Base-by-base conservation (phyloP, 2,888 invertebrate genomes). In the Crossocerus cetratus region DNA sequence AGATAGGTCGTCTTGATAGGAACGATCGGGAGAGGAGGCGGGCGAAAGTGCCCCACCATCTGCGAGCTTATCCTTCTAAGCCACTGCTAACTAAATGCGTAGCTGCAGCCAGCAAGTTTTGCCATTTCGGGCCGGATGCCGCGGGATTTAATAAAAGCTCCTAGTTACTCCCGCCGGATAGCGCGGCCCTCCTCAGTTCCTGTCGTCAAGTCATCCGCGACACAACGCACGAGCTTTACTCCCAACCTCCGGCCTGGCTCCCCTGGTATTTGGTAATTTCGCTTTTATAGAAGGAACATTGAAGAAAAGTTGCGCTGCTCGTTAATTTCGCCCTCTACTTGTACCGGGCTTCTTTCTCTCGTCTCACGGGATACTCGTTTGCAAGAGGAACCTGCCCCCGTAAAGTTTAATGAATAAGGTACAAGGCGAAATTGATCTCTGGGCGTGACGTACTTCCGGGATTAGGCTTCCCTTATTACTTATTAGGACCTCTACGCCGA, bases 91-190 rank as follows among this genome's bases (percentile, higher is more conserved):
- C 76, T 82, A 83, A 85, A 84, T 82, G 81, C 74, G 67, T 59
- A 57, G 58, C 62, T 66, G 77, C 74, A 69, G 71, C 73, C 69
- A 55, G 69, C 73, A 87, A 88, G 85, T 87, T 88, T 87, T 82
- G 83, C 84, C 86, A 84, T 87, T 84, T 80, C 73, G 79, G 62
- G 32, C n/a, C n/a, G 83, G 81, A 82, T 83, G 78, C 83, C 69
- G 64, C 77, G 75, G 75, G 84, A 87, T 87, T 87, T 87, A 86
- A 88, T 88, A 86, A 87, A 84, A 84, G 82, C 82, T 42, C 53
- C 62, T 69, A 69, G 80, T 64, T 72, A 73, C 70, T 77, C 61
- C 72, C 55, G 55, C n/a, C n/a, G n/a, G n/a, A n/a, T n/a, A n/a
- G n/a, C n/a, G 59, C 56, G 69, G 64, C 60, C 62, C 64, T 58